These are phyloP conservation scores for Charadrius vociferus DNA, from an alignment of 2,113 vertebrate species.

Conservation along the genomic window DNA sequence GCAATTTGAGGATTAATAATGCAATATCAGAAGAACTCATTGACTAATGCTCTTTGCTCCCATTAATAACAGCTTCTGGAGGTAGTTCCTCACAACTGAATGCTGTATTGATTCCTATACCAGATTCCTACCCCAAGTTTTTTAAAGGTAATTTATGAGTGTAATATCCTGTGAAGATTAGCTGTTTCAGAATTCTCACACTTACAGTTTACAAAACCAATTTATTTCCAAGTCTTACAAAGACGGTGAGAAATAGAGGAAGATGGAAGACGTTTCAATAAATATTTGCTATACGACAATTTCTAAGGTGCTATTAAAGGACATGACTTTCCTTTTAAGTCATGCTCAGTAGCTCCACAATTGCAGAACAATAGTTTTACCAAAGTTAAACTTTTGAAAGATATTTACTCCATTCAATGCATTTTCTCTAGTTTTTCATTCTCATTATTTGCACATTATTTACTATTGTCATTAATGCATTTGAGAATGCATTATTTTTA, in stretches of 20 bases:
- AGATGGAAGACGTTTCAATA: neutral
- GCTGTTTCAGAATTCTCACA: neutral
- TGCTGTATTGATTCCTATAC: neutral
- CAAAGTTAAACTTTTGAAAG: neutral
- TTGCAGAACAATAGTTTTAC: neutral
- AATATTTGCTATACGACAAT: neutral
- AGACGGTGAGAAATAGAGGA: neutral
- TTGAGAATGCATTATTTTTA: neutral
- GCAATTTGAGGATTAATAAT: neutral
- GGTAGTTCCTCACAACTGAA: neutral
- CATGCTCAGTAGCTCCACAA: neutral
- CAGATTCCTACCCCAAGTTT: neutral
- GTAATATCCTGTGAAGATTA: slow-evolving; percentile 21
- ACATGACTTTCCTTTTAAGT: neutral
- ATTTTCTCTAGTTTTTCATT: neutral
- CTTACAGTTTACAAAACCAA: neutral
- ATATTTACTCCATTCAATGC: neutral
- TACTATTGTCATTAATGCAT: neutral
- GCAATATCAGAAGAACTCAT: neutral
- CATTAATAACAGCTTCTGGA: neutral
- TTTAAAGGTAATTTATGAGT: slow-evolving; percentile 31
- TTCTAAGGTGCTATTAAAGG: neutral
- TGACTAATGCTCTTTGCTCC: neutral
- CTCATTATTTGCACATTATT: neutral
- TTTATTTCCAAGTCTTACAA: neutral